phyloP scores from a whole-genome alignment of 2,113 vertebrate genomes.

The Rhagologus leucostigma region DNA sequence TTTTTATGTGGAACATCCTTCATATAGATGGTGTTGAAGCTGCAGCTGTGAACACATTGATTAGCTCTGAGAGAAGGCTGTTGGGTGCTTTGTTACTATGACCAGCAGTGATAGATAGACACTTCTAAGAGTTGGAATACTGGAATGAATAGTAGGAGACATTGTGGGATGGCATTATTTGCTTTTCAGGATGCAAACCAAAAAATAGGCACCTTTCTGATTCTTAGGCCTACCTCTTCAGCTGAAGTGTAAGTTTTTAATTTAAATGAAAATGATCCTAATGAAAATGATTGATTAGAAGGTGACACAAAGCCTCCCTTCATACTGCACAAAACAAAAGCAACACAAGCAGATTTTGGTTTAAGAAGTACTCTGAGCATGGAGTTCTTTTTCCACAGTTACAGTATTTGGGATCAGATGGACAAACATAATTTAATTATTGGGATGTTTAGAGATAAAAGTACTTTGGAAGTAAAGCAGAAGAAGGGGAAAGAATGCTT shows the following conservation, averaged over 20 bases:
- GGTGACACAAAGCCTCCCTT: neutral
- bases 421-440: neutral
- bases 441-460: neutral
- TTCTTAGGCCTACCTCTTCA: neutral
- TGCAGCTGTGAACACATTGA: neutral
- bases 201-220: neutral
- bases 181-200: neutral
- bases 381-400: neutral
- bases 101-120: neutral
- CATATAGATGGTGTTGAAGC: neutral
- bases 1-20: neutral
- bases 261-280: neutral
- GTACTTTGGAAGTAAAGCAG: neutral
- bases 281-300: neutral
- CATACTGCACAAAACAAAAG: neutral
- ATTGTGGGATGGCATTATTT: neutral
- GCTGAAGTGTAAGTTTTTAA: neutral
- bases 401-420: neutral
- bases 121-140: neutral
- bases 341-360: neutral
- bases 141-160: neutral
- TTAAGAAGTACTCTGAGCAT: neutral
- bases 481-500: neutral
- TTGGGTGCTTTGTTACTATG: neutral
- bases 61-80: neutral